Evolutionary conservation across 2,888 invertebrate species (phyloP), one percentile per base, ranked within the genome.

Genomic region (Acleris emargana): DNA sequence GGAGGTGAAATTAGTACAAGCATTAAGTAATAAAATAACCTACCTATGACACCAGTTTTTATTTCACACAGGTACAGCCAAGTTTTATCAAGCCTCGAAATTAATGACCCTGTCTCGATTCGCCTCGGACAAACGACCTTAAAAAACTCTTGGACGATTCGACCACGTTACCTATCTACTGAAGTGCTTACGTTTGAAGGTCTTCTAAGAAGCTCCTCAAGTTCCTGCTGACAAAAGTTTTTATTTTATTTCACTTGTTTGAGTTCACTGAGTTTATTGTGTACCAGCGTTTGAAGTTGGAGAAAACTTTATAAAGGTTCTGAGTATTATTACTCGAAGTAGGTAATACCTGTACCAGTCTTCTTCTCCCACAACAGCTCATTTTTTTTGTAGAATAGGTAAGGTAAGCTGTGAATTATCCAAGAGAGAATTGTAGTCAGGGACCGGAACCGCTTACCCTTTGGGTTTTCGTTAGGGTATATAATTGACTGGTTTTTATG

Each of bases 221-320:
- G 9, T 17, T 60, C n/a, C 3, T 17, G 2, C 11, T 17, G 47
- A 54, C n/a, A 47, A 45, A 45, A 47, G 43, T 9, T 32, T 53
- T 54, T 17, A 45, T 61, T 62, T 53, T 9, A 13, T 32, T 53
- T 61, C 18, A 16, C 32, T 53, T 38, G 17, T 60, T 47, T 11
- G 45, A 20, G 20, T 58, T 50, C 49, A 18, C 38, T 5, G n/a
- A 9, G 49, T 25, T 43, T 17, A n/a, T 5, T 25, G 25, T 20
- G 28, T n/a, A 43, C 13, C 22, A 22, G 28, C 17, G 22, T 58
- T 47, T 58, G 58, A 32, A 18, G 32, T 32, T 58, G 7, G 13
- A 18, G 43, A 58, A 58, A 47, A 13, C 13, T 45, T 47, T 5
- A 47, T n/a, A 4, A 42, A 57, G 45, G 3, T 49, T 17, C 20